phyloP scores from a whole-genome alignment of 2,113 vertebrate species.

The Hemiscyllium ocellatum region DNA sequence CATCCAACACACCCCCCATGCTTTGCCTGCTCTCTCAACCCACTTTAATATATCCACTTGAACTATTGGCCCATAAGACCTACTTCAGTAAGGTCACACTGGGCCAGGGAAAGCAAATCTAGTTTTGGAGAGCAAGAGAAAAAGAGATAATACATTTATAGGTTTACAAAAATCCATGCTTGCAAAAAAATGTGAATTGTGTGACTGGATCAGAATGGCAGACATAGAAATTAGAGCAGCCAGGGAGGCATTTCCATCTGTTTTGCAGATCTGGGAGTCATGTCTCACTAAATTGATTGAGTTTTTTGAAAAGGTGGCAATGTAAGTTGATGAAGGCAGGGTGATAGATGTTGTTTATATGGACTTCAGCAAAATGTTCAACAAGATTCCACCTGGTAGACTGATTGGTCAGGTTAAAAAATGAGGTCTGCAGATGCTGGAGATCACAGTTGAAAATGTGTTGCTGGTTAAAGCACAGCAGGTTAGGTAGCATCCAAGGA shows the following conservation, averaged over 20 bases:
- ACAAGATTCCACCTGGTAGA: no score
- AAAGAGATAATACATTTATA: not conserved
- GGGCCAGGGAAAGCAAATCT: not conserved
- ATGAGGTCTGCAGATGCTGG: no score
- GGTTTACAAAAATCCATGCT: not conserved
- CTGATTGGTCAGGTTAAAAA: no score
- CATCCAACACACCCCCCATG: not conserved
- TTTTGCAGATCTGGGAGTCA: not conserved
- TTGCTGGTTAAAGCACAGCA: no score
- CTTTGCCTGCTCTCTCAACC: not conserved
- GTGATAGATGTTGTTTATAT: no score
- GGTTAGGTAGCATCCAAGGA: no score
- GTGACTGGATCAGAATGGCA: not conserved
- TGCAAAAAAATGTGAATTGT: not conserved
- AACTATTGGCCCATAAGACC: not conserved
- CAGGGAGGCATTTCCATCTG: not conserved
- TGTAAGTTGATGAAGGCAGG: no score
- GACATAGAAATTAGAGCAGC: not conserved
- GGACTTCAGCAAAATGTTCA: no score
- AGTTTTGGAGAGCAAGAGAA: not conserved
- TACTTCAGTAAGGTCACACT: not conserved
- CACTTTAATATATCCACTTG: not conserved
- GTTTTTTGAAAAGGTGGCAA: no score
- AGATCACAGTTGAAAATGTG: no score
- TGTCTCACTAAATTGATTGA: no score